Percentiles rank a stretch among this genome's conserved stretches.
These are phyloP conservation scores for Gymnarchus niloticus DNA, from an alignment of 2,113 vertebrate species.

Conservation along the genomic window DNA sequence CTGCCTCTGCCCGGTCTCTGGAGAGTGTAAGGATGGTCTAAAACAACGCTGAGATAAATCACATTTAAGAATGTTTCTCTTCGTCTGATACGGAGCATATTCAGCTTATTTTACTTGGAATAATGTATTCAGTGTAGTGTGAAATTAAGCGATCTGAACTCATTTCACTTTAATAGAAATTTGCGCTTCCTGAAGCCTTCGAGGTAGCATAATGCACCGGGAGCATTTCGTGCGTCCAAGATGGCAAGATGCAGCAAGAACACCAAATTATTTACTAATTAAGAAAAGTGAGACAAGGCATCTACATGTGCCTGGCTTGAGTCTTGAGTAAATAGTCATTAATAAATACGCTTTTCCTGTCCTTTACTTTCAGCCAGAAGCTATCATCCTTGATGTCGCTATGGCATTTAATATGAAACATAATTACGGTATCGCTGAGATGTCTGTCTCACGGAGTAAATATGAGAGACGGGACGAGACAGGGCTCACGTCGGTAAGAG, in stretches of 20 bases:
- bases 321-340: neutral
- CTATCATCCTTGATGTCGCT: neutral
- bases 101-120: conserved; percentile 3
- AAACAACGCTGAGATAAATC: neutral
- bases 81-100: neutral
- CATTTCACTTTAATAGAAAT: conserved; percentile 18
- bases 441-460: neutral
- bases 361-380: neutral
- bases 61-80: neutral
- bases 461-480: neutral
- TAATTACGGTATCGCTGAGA: neutral
- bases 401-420: neutral
- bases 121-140: conserved; percentile 12
- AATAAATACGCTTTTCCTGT: neutral
- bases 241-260: neutral
- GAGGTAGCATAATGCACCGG: neutral
- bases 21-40: neutral
- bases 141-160: conserved; percentile 8
- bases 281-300: neutral
- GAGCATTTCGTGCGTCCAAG: neutral
- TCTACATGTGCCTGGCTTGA: neutral
- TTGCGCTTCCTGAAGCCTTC: neutral
- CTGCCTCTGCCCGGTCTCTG: neutral
- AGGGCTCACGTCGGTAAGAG: no score
- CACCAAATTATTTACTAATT: neutral